phyloP scores from a whole-genome alignment of 2,113 vertebrate species.

The Sturnira hondurensis region DNA sequence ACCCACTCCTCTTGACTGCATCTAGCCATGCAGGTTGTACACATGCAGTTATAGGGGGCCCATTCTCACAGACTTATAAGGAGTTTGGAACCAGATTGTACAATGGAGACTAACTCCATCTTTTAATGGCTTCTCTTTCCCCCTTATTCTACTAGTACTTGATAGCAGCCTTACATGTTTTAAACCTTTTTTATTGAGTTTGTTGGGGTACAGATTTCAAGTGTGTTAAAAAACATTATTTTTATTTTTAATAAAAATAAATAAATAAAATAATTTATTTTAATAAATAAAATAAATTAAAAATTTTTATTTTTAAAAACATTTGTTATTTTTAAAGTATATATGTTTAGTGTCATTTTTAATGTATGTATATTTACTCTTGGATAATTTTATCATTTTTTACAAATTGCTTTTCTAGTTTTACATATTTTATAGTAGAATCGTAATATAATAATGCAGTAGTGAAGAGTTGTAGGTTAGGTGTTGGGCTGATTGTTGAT shows the following conservation, averaged over 20 bases:
- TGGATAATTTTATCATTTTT: background rate
- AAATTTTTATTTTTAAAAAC: too few species aligned
- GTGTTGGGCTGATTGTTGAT: background rate
- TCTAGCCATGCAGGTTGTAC: background rate
- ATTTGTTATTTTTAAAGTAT: background rate
- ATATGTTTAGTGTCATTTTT: background rate
- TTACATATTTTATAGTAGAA: background rate
- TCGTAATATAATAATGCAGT: background rate
- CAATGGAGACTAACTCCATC: background rate
- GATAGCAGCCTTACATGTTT: background rate
- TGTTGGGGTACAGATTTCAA: too few species aligned
- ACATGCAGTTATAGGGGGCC: background rate
- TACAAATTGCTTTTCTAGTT: background rate
- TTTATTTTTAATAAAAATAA: too few species aligned
- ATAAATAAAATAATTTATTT: too few species aligned
- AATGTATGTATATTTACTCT: background rate
- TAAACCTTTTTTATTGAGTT: too few species aligned
- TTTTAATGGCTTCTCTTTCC: background rate
- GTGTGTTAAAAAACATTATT: background rate
- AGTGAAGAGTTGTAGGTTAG: background rate
- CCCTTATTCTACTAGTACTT: background rate
- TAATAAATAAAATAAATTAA: too few species aligned
- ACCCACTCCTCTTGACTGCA: background rate
- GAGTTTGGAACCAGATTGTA: background rate
- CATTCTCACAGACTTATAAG: background rate